phyloP scores from a whole-genome alignment of 2,888 invertebrate genomes.

The Drosophila setosimentum region DNA sequence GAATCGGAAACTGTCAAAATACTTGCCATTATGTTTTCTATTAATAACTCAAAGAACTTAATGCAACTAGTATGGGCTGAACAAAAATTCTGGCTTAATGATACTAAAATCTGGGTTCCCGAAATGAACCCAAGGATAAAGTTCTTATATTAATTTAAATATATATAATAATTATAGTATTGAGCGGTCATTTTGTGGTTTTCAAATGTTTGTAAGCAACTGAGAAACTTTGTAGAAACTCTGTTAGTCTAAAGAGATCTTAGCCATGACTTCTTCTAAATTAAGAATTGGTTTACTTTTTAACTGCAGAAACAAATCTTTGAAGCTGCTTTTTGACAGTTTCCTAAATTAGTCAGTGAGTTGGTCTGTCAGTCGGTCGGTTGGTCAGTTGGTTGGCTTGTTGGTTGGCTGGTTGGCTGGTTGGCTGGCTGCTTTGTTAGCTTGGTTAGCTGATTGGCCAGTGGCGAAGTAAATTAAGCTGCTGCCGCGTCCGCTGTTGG shows the following conservation, averaged over 20 bases:
- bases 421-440: slow-evolving; percentile 5
- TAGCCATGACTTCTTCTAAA: background rate
- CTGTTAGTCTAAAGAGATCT: background rate
- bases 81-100: background rate
- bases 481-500: slow-evolving; percentile 49
- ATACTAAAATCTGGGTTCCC: background rate
- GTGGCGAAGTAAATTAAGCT: slow-evolving; percentile 58
- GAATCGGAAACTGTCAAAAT: background rate
- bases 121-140: background rate
- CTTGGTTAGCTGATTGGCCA: slow-evolving; percentile 47
- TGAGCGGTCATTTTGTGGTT: too few relatives aligned
- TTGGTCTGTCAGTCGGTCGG: slow-evolving; percentile 21
- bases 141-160: background rate
- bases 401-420: slow-evolving; percentile 1
- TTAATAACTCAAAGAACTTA: background rate
- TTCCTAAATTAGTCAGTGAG: slow-evolving; percentile 28
- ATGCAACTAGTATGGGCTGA: background rate
- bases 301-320: background rate
- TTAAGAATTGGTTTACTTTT: background rate
- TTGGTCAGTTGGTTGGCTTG: slow-evolving; percentile 45
- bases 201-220: background rate
- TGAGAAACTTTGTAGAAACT: background rate
- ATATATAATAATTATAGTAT: background rate
- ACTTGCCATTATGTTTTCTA: background rate
- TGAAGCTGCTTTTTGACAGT: background rate